Conservation (phyloP, 1,140 invertebrate species). For the Nautilus pompilius region DNA sequence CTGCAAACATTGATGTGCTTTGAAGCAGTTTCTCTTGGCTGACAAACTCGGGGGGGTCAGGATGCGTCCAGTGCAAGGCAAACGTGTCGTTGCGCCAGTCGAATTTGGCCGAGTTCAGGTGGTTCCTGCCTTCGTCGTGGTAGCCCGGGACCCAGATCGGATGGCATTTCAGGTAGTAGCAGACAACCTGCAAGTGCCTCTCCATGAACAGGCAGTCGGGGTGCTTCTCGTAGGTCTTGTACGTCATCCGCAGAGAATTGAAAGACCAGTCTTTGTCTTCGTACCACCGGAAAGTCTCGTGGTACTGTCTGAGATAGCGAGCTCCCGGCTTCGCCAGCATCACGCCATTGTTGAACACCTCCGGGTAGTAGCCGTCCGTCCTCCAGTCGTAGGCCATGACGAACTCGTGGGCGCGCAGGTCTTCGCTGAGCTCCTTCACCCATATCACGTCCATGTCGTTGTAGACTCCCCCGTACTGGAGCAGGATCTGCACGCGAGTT, state of each 20-base stretch:
- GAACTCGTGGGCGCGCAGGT: slow-evolving; percentile 24
- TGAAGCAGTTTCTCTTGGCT: slow-evolving; percentile 16
- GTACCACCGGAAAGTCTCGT: slow-evolving; percentile 30
- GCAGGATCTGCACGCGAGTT: slow-evolving; percentile 35
- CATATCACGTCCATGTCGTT: slow-evolving; percentile 45
- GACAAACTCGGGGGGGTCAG: slow-evolving; percentile 30
- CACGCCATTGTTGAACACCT: slow-evolving; percentile 41
- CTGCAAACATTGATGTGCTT: slow-evolving; percentile 28
- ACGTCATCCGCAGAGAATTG: slow-evolving; percentile 37
- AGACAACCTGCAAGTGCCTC: slow-evolving; percentile 35
- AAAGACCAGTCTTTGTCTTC: slow-evolving; percentile 35
- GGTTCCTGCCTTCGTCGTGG: slow-evolving; percentile 18
- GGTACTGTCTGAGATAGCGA: slow-evolving; percentile 33
- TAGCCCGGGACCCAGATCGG: slow-evolving; percentile 32
- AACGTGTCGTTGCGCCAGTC: slow-evolving; percentile 36
- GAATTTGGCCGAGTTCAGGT: slow-evolving; percentile 25
- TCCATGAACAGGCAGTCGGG: slow-evolving; percentile 35
- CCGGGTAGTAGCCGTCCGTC: slow-evolving; percentile 23
- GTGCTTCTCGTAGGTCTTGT: slow-evolving; percentile 38
- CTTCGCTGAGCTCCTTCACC: slow-evolving; percentile 19
- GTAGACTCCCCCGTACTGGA: slow-evolving; percentile 46
- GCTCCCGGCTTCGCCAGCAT: slow-evolving; percentile 36
- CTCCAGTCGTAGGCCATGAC: slow-evolving; percentile 35
- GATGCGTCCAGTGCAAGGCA: slow-evolving; percentile 41
- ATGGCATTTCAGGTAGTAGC: slow-evolving; percentile 38